Base-by-base conservation (phyloP, 2,888 invertebrate species). In the Polyommatus icarus region DNA sequence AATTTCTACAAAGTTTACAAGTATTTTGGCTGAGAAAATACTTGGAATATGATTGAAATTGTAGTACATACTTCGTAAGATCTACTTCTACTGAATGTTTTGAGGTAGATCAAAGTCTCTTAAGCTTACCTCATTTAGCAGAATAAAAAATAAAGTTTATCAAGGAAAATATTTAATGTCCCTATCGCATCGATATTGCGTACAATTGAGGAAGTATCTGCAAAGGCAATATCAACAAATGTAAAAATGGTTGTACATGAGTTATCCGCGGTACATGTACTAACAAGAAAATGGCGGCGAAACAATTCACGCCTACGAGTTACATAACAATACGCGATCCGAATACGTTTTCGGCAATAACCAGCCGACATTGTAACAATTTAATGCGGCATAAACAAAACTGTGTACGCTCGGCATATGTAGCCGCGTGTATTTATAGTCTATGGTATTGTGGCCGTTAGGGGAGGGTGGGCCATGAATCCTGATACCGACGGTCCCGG, bases 341-440 rank as follows among this genome's bases (percentile, higher is more conserved):
- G 88, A 93, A 93, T 92, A 92, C 92, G 91, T 89, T 93, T 91
- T 91, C 88, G 89, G 91, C 92, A 93, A 93, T 93, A 93, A 92
- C 92, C 88, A 88, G 87, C 89, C 90, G 90, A 90, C 92, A 91
- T 93, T 94, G 89, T 89, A 92, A 90, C 93, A 93, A 93, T 94
- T 94, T 92, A 94, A 94, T 94, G 89, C 89, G 84, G 85, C 86
- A 92, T 93, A 93, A 93, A 94, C 93, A 93, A 93, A 93, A 92
- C 90, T 86, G 89, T 89, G 89, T 88, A 89, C 90, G 89, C 87
- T 86, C 83, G 83, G 90, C 89, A 88, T 90, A 89, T 89, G 89
- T 88, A 88, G 88, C 84, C 85, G 86, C 87, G 90, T 90, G 91
- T 93, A 93, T 93, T 94, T 94, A 94, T 93, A 89, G 91, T 87